Evolutionary conservation across 1,140 invertebrate species (phyloP).

Genomic region (Thalassaphorura encarpata): DNA sequence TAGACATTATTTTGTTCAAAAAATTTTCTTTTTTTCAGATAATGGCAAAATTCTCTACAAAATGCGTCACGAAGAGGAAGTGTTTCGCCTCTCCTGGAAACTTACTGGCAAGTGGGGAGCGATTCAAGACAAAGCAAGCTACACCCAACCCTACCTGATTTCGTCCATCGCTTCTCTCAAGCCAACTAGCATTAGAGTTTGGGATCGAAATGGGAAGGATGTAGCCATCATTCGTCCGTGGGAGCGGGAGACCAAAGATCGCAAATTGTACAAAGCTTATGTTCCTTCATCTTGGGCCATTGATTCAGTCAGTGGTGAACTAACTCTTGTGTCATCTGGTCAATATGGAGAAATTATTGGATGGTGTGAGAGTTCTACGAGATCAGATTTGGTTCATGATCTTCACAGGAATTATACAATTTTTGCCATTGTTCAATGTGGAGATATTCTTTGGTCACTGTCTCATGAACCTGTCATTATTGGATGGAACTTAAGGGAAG

Average conservation of each 20-base stretch:
- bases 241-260: conserved; percentile 8
- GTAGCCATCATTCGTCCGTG: conserved; percentile 4
- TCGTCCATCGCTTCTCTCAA: conserved; percentile 15
- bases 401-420: conserved; percentile 13
- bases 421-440: conserved; percentile 23
- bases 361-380: background rate
- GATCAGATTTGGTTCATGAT: conserved; percentile 8
- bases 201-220: conserved; percentile 25
- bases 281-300: conserved; percentile 3
- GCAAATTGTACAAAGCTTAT: conserved; percentile 8
- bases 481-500: conserved; percentile 22
- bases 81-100: conserved; percentile 13
- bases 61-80: conserved; percentile 24
- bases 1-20: no score
- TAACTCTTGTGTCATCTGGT: background rate
- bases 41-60: conserved; percentile 17
- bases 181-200: conserved; percentile 17
- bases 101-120: conserved; percentile 15
- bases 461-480: conserved; percentile 22
- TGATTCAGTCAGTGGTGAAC: conserved; percentile 12
- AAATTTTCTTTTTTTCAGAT: background rate
- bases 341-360: conserved; percentile 12
- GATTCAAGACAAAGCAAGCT: background rate
- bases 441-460: conserved; percentile 24
- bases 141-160: conserved; percentile 7